phyloP scores from a whole-genome alignment of 2,888 invertebrate species.

The Herminia tarsipennalis region DNA sequence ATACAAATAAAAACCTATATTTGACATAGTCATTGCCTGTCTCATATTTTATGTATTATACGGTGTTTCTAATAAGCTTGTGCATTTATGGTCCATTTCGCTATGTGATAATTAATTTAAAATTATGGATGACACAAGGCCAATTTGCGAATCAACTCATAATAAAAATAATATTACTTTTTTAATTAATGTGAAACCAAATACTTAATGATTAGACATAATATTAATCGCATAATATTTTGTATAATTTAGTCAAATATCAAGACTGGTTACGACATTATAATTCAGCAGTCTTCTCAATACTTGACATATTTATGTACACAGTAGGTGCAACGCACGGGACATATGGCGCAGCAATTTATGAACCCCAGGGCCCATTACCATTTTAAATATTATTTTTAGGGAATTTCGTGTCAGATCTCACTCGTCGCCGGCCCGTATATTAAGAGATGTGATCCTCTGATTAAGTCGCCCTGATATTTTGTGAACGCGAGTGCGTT shows the following conservation, averaged over 20 bases:
- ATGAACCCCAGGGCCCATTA: slow-evolving; percentile 83
- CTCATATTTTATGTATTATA: no score
- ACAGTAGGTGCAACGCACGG: slow-evolving; percentile 81
- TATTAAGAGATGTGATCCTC: slow-evolving; percentile 84
- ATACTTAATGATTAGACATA: no score
- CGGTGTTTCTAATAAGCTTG: no score
- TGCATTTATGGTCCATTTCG: no score
- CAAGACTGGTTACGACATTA: slow-evolving; percentile 60
- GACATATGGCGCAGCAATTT: slow-evolving; percentile 85
- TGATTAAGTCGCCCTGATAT: slow-evolving; percentile 80
- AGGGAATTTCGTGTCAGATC: slow-evolving; percentile 86
- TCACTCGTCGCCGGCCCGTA: slow-evolving; percentile 81
- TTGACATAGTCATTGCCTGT: no score
- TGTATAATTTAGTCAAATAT: slow-evolving; percentile 50
- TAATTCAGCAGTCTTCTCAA: slow-evolving; percentile 75
- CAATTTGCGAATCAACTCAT: no score
- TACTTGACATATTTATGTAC: slow-evolving; percentile 85
- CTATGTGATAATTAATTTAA: no score
- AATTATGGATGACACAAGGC: no score
- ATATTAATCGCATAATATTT: no score
- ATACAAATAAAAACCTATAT: no score
- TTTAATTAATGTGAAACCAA: no score
- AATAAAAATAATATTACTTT: no score
- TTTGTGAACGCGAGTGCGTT: slow-evolving; percentile 64
- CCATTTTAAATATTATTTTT: slow-evolving; percentile 86